These are phyloP conservation scores for Brachionus rubens DNA, from an alignment of 1,140 invertebrate species.

Conservation along the genomic window DNA sequence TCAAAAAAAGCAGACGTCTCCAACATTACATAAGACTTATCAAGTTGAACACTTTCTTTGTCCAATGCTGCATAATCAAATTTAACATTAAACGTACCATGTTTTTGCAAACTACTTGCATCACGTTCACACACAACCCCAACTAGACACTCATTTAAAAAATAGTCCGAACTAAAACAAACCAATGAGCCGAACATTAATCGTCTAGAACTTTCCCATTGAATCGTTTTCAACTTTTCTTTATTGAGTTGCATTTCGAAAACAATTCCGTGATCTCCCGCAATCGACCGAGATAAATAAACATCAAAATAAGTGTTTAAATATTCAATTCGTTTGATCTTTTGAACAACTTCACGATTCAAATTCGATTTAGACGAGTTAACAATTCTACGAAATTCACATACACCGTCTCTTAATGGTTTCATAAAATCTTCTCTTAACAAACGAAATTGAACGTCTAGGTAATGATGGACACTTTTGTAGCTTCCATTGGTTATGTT, in stretches of 20 bases:
- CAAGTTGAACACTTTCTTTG: neutral
- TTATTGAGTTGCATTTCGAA: constrained; percentile 48
- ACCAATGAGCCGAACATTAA: constrained; percentile 66
- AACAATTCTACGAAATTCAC: constrained; percentile 48
- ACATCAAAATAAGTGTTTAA: constrained; percentile 44
- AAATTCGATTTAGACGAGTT: neutral
- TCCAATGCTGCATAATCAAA: neutral
- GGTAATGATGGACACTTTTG: constrained; percentile 68
- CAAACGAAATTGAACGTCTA: constrained; percentile 72
- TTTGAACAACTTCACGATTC: neutral
- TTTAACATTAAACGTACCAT: constrained; percentile 25
- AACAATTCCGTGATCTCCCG: constrained; percentile 44
- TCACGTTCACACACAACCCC: constrained; percentile 30
- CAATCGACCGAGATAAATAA: neutral
- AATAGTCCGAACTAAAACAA: constrained; percentile 35
- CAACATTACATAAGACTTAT: constrained; percentile 52
- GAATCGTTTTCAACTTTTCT: constrained; percentile 46
- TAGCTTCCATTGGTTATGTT: constrained; percentile 68
- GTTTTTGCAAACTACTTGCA: neutral
- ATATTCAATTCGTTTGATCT: constrained; percentile 16
- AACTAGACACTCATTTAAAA: constrained; percentile 26
- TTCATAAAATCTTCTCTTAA: constrained; percentile 68
- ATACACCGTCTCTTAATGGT: constrained; percentile 59
- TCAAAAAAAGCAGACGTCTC: constrained; percentile 63
- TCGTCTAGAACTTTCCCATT: constrained; percentile 59